These are phyloP conservation scores for Paramormyrops hopkinsi DNA, from an alignment of 2,797 vertebrate species.

Conservation along the genomic window DNA sequence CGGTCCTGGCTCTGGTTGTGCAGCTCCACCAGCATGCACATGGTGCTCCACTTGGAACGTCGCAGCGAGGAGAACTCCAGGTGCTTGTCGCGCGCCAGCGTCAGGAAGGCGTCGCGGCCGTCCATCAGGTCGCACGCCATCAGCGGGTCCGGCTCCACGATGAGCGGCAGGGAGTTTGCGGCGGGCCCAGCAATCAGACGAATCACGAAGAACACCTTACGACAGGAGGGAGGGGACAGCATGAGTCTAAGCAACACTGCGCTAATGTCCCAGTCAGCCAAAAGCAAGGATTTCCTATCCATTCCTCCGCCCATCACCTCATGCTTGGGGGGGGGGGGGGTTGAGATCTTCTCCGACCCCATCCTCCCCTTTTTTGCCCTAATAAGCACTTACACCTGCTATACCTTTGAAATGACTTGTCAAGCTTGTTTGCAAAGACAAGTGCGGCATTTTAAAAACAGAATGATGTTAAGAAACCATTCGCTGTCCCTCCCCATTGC, in stretches of 20 bases:
- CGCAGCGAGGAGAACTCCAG: constrained; percentile 93
- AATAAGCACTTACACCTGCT: not conserved
- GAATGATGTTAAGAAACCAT: not conserved
- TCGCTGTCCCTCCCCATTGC: not conserved
- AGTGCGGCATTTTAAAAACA: not conserved
- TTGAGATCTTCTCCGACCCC: not conserved
- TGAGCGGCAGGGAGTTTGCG: constrained; percentile 86
- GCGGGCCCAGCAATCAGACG: constrained; percentile 84
- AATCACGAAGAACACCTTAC: constrained; percentile 94
- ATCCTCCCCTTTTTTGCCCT: not conserved
- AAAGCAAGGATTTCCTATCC: not conserved
- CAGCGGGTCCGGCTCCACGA: constrained; percentile 78
- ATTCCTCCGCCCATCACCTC: not conserved
- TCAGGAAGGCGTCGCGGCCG: constrained; percentile 91
- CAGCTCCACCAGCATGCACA: constrained; percentile 95
- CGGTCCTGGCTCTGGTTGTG: constrained; percentile 98
- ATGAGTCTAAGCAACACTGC: not conserved
- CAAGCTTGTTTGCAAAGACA: not conserved
- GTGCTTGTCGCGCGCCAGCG: constrained; percentile 91
- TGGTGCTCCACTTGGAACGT: constrained; percentile 92
- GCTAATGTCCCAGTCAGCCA: not conserved
- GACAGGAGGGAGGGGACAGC: not conserved
- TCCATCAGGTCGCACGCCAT: constrained; percentile 97
- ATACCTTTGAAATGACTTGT: not conserved
- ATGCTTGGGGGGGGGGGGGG: not conserved